Conservation (phyloP, 2,888 invertebrate species). For the Eugnorisma glareosa region DNA sequence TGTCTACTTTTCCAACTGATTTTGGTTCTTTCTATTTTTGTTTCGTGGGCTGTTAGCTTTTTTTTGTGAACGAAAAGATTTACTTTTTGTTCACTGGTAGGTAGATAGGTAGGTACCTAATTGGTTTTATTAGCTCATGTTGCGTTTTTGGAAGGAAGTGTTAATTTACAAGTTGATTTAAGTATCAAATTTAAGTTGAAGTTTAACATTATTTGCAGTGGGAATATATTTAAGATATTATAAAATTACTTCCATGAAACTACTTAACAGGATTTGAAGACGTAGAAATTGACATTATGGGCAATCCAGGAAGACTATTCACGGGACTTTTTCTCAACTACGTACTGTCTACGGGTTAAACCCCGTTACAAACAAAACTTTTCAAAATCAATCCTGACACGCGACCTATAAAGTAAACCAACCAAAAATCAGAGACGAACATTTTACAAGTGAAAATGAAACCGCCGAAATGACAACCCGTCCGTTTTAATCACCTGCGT, state of each 20-base stretch:
- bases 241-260: neutral
- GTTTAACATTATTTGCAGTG: neutral
- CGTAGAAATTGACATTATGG: neutral
- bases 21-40: conserved; percentile 48
- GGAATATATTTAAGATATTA: neutral
- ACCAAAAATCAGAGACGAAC: conserved; percentile 31
- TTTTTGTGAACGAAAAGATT: neutral
- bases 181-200: neutral
- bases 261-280: neutral
- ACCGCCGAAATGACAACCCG: conserved; percentile 54
- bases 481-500: conserved; percentile 62
- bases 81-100: neutral
- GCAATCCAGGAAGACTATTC: neutral
- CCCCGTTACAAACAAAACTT: neutral
- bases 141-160: neutral
- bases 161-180: neutral
- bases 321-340: neutral
- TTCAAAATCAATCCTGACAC: conserved; percentile 5
- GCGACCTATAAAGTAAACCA: neutral
- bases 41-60: conserved; percentile 3
- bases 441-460: conserved; percentile 50
- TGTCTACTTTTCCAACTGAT: conserved; percentile 56
- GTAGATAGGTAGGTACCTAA: neutral
- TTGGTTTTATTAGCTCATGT: neutral
- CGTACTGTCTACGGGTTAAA: neutral